Evolutionary conservation across 53 echinoderm and acorn worm genomes (phyloP).

Genomic region (Apostichopus leukothele): DNA sequence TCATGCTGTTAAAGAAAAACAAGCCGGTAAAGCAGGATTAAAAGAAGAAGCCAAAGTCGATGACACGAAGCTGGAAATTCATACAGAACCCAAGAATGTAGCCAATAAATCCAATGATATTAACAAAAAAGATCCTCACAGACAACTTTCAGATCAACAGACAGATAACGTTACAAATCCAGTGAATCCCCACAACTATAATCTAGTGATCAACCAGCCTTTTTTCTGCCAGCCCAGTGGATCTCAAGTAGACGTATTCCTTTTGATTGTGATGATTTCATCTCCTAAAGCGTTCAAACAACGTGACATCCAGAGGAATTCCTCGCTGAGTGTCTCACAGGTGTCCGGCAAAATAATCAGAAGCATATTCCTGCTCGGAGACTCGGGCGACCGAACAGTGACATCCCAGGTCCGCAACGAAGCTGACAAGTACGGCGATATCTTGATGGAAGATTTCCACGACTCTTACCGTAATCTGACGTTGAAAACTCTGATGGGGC

Average conservation of each 20-base stretch:
- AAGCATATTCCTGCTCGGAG: conserved; percentile 7
- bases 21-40: no score
- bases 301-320: background rate
- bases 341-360: conserved; percentile 13
- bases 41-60: no score
- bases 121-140: background rate
- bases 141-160: background rate
- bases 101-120: background rate
- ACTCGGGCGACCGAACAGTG: background rate
- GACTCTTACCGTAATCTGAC: conserved; percentile 69
- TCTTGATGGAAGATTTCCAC: conserved; percentile 55
- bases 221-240: background rate
- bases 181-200: conserved; percentile 2
- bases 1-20: no score
- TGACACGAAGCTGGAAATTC: background rate
- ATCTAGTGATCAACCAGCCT: conserved; percentile 28
- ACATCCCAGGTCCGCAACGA: conserved; percentile 32
- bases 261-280: conserved; percentile 19
- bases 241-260: background rate
- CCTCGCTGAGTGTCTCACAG: background rate
- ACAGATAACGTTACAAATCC: background rate
- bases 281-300: background rate
- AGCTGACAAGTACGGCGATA: conserved; percentile 48
- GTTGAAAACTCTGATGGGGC: conserved; percentile 67
- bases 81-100: background rate